Evolutionary conservation across 2,888 invertebrate genomes (phyloP).

Genomic region (Fragum sueziense): DNA sequence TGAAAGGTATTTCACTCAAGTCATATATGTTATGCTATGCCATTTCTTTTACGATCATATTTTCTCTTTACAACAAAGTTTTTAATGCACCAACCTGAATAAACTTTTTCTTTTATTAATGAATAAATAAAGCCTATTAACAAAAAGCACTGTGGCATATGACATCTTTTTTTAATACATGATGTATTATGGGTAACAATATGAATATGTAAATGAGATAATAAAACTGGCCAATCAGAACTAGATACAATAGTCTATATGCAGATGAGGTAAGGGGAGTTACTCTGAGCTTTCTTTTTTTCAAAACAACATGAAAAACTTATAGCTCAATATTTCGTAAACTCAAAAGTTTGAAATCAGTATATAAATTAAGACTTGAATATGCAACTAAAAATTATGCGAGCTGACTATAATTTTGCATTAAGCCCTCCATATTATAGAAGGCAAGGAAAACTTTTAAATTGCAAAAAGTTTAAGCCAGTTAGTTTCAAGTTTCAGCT

Average conservation of each 20-base stretch:
- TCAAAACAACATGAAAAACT: background rate
- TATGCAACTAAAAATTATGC: no score
- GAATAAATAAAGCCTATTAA: conserved; percentile 27
- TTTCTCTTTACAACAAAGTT: background rate
- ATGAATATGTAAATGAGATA: conserved; percentile 22
- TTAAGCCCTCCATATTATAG: no score
- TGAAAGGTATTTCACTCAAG: no score
- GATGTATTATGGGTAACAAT: conserved; percentile 26
- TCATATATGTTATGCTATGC: background rate
- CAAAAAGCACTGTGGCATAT: conserved; percentile 24
- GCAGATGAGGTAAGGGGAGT: conserved; percentile 26
- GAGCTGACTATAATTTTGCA: no score
- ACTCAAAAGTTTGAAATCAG: no score
- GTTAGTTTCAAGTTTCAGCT: no score
- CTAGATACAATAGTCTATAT: conserved; percentile 15
- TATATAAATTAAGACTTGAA: no score
- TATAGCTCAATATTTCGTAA: background rate
- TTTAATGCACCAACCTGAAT: background rate
- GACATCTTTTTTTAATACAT: conserved; percentile 5
- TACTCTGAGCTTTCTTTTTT: conserved; percentile 29
- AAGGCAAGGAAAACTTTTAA: no score
- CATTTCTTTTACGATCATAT: background rate
- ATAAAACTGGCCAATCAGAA: conserved; percentile 26
- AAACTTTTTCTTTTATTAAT: conserved; percentile 11
- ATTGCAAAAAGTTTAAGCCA: no score